Evolutionary conservation across 1,140 invertebrate species (phyloP), one percentile per base, ranked within the genome.

Genomic region (fruit fly (Drosophila melanogaster)): DNA sequence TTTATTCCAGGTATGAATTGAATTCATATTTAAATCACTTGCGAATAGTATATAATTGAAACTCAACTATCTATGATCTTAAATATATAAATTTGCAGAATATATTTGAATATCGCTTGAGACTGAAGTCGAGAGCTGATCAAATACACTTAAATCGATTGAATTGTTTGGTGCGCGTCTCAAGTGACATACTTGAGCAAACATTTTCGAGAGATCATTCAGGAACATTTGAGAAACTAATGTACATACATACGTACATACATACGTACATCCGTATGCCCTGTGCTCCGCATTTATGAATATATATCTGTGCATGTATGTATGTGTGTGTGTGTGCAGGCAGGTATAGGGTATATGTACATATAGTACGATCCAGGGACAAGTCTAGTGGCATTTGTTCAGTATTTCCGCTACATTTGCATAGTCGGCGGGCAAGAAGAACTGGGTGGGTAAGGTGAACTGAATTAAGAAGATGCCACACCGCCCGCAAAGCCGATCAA

Each of bases 321-420:
- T 55, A 72, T 37, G 49, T 22, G 19, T 22, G 19, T 22, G 19
- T 59, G 65, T 37, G 49, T 59, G 54, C 43, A 65, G 46, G 46
- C 43, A 35, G 66, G 40, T 47, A 51, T 22, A 24, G 46, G 19
- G 19, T 71, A 54, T 60, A 55, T 59, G 64, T 30, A 43, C 50
- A 26, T 80, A 47, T 66, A 51, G 26, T 22, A 50, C 60, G 59
- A 57, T 70, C 64, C 67, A 70, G 37, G 56, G 47, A 58, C 67
- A 56, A 59, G 51, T 57, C 72, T 70, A 70, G 80, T 61, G 76
- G 44, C 51, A 66, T 50, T 74, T 71, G 77, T 64, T 75, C 49
- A 51, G 66, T 81, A 69, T 87, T 87, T 87, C 84, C 84, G 84
- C 79, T 79, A 90, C 84, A 87, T 87, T 87, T 84, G 79, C 84